A percentile compares a stretch with the other conserved stretches of the same genome.
Evolutionary conservation across 1,140 invertebrate genomes (phyloP).

Genomic region (Trichoplusia ni): DNA sequence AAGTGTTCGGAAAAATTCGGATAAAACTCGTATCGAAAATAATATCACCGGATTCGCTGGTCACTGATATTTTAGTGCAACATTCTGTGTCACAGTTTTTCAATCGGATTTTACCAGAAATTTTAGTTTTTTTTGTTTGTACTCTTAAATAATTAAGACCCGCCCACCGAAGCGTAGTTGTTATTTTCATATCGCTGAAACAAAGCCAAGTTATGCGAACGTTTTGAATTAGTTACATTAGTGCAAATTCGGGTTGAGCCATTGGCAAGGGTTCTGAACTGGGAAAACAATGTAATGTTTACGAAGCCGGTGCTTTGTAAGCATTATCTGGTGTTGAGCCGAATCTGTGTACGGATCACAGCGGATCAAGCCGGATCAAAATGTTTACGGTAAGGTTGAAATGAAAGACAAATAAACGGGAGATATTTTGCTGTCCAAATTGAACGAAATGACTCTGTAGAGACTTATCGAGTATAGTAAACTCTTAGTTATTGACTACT

Average conservation of each 20-base stretch:
- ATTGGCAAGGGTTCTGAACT: background rate
- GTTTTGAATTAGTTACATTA: background rate
- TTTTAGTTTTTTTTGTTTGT: background rate
- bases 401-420: background rate
- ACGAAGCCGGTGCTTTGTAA: background rate
- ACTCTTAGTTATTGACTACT: too few relatives aligned
- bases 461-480: too few relatives aligned
- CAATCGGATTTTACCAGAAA: background rate
- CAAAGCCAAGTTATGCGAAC: background rate
- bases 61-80: constrained; percentile 36
- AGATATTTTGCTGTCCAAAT: too few relatives aligned
- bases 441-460: too few relatives aligned
- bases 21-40: constrained; percentile 38
- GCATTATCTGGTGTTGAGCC: background rate
- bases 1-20: background rate
- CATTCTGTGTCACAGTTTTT: constrained; percentile 10
- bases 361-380: background rate
- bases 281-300: background rate
- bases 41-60: constrained; percentile 25
- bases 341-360: too few relatives aligned
- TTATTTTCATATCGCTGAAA: background rate
- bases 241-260: background rate
- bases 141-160: constrained; percentile 12
- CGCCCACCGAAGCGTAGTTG: background rate
- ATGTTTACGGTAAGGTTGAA: background rate